Evolutionary conservation across 2,113 vertebrate species (phyloP).

Genomic region (Xiphias gladius): DNA sequence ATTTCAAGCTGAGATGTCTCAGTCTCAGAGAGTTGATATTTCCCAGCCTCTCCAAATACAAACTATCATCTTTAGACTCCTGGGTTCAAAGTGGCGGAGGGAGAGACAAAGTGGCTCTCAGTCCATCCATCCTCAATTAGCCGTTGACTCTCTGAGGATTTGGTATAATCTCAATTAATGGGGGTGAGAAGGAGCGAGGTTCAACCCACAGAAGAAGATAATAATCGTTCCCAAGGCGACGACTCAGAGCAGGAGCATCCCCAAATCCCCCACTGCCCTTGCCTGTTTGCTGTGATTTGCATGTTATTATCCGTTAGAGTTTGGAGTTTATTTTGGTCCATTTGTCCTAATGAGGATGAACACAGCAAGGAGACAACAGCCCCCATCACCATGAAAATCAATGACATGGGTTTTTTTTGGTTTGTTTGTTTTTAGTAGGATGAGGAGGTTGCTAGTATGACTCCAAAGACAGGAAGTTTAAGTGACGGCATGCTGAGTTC

Average conservation of each 20-base stretch:
- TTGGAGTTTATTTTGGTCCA: slow-evolving; percentile 18
- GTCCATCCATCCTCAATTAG: slow-evolving; percentile 25
- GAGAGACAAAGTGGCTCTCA: background rate
- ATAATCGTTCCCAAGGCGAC: slow-evolving; percentile 40
- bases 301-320: slow-evolving; percentile 41
- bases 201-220: slow-evolving; percentile 32
- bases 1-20: background rate
- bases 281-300: slow-evolving; percentile 41
- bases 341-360: slow-evolving; percentile 41
- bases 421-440: background rate
- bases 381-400: background rate
- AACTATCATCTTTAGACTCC: background rate
- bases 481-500: background rate
- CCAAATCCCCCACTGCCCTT: slow-evolving; percentile 7
- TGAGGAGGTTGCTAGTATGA: background rate
- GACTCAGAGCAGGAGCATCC: background rate
- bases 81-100: background rate
- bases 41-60: background rate
- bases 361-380: slow-evolving; percentile 2
- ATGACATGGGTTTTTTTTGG: background rate
- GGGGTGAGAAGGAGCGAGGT: background rate
- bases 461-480: background rate
- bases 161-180: slow-evolving; percentile 29
- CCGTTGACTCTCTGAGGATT: background rate
- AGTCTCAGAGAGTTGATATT: background rate